Base-by-base conservation (phyloP, 2,113 vertebrate species). In the Brienomyrus brachyistius region DNA sequence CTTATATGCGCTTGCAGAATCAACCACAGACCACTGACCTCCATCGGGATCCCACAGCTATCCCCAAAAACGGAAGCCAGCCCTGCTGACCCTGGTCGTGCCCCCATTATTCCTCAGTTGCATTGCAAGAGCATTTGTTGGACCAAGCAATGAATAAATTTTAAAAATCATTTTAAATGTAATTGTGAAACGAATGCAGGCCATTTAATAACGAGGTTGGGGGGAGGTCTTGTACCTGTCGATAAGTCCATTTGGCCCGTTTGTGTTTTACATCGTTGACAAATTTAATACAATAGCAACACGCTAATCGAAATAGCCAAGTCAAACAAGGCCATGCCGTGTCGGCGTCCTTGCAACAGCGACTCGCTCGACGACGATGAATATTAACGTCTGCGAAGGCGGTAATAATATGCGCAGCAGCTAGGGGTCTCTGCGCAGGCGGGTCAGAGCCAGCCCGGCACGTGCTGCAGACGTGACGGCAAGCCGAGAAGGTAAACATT, bases 401-500 rank as follows among this genome's bases (percentile, higher is more conserved):
- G 85, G 27, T 86, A 86, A 86, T 52, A 31, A 86, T 45, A 80
- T 80, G 74, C 13, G 45, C 19, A 21, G 35, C 45, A 10, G 43
- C 45, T 45, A 23, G 45, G 43, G 45, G 82, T 84, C 82, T 48
- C 19, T 21, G 82, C 23, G 43, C 19, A 3, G 45, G 82, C 82
- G 45, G 82, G 82, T 84, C 23, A 47, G 82, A n/a, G 23, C 19
- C 40, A 5, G 82, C 45, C 82, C 54, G 40, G 40, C 77, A 56
- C 70, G n/a, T 88, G 70, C 35, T 47, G 23, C 35, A 35, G 45
- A 88, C 23, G 40, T 52, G 51, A 50, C 52, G 13, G 47, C 27
- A 40, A 40, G 40, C 50, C 51, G 62, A 51, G 74, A 83, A 82
- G 77, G 50, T 62, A 90, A 88, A 90, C 87, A 83, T 90, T 88